phyloP scores from a whole-genome alignment of 2,797 vertebrate genomes.

The Eidolon dupreanum region DNA sequence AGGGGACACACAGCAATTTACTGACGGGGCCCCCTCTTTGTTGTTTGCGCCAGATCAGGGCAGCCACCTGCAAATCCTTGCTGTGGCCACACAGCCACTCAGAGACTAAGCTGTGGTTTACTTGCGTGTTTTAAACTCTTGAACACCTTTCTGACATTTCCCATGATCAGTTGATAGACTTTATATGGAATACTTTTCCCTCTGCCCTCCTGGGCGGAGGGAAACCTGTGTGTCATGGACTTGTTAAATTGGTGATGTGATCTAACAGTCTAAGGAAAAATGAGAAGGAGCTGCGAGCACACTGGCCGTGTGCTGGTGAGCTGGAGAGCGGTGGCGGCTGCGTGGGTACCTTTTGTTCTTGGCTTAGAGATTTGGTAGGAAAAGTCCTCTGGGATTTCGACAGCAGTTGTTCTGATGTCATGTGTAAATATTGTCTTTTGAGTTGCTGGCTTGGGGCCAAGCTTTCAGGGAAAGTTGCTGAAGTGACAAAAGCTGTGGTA shows the following conservation, averaged over 20 bases:
- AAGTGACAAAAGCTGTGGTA: not conserved
- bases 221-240: not conserved
- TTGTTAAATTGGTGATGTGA: not conserved
- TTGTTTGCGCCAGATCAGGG: not conserved
- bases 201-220: not conserved
- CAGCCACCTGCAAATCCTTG: not conserved
- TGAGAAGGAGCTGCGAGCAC: not conserved
- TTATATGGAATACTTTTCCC: not conserved
- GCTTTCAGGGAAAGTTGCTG: not conserved
- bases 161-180: not conserved
- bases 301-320: not conserved
- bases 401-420: not conserved
- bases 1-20: not conserved
- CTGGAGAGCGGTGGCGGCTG: not conserved
- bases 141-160: not conserved
- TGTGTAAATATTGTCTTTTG: constrained; percentile 9
- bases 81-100: not conserved
- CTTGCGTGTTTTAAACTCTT: not conserved
- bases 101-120: not conserved
- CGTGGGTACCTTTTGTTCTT: not conserved
- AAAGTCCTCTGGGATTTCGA: constrained; percentile 21
- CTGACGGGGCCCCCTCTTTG: not conserved
- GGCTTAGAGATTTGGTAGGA: not conserved
- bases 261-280: not conserved
- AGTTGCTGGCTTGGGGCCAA: not conserved